Conservation (phyloP, 2,797 vertebrate genomes). For the Nannoperca obscura region DNA sequence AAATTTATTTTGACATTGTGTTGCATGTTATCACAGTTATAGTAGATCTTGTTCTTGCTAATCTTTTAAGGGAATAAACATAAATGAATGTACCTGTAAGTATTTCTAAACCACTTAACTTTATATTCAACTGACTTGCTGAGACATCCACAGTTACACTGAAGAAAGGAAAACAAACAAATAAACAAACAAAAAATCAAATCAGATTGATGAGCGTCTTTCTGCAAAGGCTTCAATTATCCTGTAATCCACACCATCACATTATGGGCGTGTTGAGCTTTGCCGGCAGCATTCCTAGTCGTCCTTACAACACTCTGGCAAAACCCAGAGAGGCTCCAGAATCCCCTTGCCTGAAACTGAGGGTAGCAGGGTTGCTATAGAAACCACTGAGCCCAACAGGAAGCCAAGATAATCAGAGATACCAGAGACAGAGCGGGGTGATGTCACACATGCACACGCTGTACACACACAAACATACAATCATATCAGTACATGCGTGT, state of each 20-base stretch:
- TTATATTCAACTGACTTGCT: background rate
- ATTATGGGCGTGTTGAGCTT: conserved; percentile 44
- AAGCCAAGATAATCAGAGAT: conserved; percentile 67
- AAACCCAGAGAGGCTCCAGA: conserved; percentile 53
- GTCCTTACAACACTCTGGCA: conserved; percentile 36
- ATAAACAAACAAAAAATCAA: conserved; percentile 15
- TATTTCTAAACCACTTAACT: conserved; percentile 6
- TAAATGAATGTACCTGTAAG: background rate
- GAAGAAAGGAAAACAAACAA: conserved; percentile 15
- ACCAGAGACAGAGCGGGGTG: conserved; percentile 25
- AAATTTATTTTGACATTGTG: conserved; percentile 18
- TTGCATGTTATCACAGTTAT: background rate
- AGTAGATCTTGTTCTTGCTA: background rate
- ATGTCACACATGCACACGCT: conserved; percentile 19
- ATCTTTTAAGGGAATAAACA: background rate
- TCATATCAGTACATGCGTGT: background rate
- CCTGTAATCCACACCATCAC: conserved; percentile 49
- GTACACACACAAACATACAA: background rate
- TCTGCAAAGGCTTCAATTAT: conserved; percentile 41
- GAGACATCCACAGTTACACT: background rate
- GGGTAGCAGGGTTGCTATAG: conserved; percentile 72
- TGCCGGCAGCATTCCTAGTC: conserved; percentile 42
- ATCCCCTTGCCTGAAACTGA: conserved; percentile 42
- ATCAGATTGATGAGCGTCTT: conserved; percentile 16
- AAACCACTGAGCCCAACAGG: conserved; percentile 67